These are phyloP conservation scores for Adrianichthys oophorus DNA, from an alignment of 2,797 vertebrate genomes.

Conservation along the genomic window DNA sequence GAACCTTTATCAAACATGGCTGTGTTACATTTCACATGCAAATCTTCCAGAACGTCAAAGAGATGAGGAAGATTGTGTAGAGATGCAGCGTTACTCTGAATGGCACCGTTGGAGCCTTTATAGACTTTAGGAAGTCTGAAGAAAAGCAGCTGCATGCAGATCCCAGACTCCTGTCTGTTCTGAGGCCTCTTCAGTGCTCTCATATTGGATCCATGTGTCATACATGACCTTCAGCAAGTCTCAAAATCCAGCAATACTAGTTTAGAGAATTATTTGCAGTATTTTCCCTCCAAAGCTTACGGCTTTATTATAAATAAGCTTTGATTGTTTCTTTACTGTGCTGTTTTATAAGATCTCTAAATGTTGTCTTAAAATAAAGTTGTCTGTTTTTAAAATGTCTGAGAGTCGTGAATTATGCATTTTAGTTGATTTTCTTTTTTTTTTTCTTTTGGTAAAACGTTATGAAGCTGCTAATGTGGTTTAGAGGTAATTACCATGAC, in stretches of 20 bases:
- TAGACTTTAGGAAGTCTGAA: too few relatives aligned
- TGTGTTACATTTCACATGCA: background rate
- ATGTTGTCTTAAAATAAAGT: constrained; percentile 70
- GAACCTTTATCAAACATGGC: background rate
- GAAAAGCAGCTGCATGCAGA: too few relatives aligned
- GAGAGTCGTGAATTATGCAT: background rate
- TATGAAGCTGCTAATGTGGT: background rate
- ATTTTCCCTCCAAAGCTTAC: constrained; percentile 55
- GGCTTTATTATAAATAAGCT: constrained; percentile 58
- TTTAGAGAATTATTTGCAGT: constrained; percentile 53
- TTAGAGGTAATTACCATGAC: background rate
- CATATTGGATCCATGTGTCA: constrained; percentile 26
- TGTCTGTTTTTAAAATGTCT: constrained; percentile 55
- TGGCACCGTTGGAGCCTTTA: constrained; percentile 21
- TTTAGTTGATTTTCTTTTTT: too few relatives aligned
- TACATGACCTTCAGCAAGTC: too few relatives aligned
- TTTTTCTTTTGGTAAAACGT: background rate
- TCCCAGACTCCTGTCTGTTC: constrained; percentile 4
- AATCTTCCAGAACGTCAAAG: constrained; percentile 1
- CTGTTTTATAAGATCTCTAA: constrained; percentile 69
- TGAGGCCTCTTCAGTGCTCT: constrained; percentile 28
- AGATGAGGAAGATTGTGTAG: background rate
- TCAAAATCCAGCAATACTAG: constrained; percentile 52
- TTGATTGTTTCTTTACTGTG: constrained; percentile 65
- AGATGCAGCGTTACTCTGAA: background rate